These are phyloP conservation scores for Belonocnema kinseyi DNA, from an alignment of 1,140 invertebrate genomes.

Conservation along the genomic window DNA sequence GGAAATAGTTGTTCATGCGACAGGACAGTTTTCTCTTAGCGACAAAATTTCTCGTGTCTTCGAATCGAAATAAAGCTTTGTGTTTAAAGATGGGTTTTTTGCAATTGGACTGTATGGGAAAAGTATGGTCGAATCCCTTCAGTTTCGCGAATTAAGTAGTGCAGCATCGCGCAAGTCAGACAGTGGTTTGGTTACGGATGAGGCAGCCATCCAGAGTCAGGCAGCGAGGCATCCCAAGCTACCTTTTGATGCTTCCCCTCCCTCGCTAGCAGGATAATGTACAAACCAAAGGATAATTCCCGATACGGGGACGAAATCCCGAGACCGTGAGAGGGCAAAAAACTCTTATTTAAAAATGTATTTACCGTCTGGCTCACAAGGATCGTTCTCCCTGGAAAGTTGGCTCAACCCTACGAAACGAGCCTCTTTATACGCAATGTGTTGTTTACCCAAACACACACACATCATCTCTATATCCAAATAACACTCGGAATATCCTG, in stretches of 20 bases:
- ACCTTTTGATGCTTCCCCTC: conserved; percentile 69
- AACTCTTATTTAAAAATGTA: conserved; percentile 76
- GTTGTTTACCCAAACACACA: conserved; percentile 32
- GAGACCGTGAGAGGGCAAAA: conserved; percentile 63
- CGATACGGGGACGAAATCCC: conserved; percentile 72
- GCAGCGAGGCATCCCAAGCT: conserved; percentile 54
- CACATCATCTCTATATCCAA: conserved; percentile 3
- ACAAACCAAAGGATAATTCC: conserved; percentile 74
- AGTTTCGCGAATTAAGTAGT: conserved; percentile 64
- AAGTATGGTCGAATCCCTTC: conserved; percentile 49
- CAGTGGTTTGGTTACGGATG: conserved; percentile 58
- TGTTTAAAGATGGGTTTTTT: conserved; percentile 7
- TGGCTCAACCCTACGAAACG: conserved; percentile 44
- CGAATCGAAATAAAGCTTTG: neutral
- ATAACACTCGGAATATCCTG: neutral
- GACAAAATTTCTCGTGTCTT: no score
- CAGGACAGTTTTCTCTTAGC: no score
- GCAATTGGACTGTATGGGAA: conserved; percentile 37
- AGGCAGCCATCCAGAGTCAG: conserved; percentile 49
- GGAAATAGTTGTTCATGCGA: no score
- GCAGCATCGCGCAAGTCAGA: conserved; percentile 62
- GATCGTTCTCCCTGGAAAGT: conserved; percentile 64
- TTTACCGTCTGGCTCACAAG: conserved; percentile 71
- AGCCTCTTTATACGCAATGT: conserved; percentile 24
- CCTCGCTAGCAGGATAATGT: conserved; percentile 67